phyloP scores from a whole-genome alignment of 2,113 vertebrate genomes.

The Oceanites oceanicus region DNA sequence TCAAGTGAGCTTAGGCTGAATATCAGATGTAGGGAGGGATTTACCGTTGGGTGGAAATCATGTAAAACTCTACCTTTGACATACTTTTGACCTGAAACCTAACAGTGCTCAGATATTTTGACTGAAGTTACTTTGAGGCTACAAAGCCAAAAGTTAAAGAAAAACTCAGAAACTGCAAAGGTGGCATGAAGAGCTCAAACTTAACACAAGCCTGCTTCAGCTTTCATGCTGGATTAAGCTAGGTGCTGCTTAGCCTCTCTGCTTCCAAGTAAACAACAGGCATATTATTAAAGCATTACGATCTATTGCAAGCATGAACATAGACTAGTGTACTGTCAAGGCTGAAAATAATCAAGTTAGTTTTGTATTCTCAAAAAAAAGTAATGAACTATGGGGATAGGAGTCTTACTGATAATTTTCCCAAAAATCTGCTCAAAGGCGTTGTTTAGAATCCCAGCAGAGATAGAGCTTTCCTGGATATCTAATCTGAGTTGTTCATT shows the following conservation, averaged over 20 bases:
- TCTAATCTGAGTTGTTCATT: not conserved
- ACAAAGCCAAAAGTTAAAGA: not conserved
- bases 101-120: constrained; percentile 9
- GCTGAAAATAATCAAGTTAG: constrained; percentile 48
- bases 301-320: not conserved
- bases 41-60: not conserved
- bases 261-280: not conserved
- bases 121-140: not conserved
- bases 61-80: constrained; percentile 28
- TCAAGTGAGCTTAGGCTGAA: not conserved
- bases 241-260: not conserved
- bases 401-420: not conserved
- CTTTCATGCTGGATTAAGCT: not conserved
- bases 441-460: constrained; percentile 8
- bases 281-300: not conserved
- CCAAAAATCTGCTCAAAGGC: not conserved
- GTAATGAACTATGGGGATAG: not conserved
- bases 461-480: not conserved
- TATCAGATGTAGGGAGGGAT: not conserved
- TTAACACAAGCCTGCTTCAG: not conserved
- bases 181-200: not conserved
- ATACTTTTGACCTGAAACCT: constrained; percentile 33
- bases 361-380: constrained; percentile 29
- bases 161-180: not conserved
- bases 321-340: not conserved